A percentile compares a stretch with the other conserved stretches of the same genome.
phyloP scores from a whole-genome alignment of 2,113 vertebrate genomes.

The Oryzias woworae region DNA sequence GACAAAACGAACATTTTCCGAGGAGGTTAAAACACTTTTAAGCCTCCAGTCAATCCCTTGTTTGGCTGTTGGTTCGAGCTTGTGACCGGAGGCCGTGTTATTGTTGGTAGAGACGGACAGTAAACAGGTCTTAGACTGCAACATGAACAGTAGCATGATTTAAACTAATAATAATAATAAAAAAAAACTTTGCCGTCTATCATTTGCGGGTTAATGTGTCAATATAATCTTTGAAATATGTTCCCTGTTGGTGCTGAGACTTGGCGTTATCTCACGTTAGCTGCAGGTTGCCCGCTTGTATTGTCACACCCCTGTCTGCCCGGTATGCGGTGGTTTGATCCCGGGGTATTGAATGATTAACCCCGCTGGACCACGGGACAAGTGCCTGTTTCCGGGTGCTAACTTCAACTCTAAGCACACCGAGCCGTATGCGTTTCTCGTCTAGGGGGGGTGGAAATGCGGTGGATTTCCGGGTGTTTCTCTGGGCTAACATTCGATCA shows the following conservation, averaged over 20 bases:
- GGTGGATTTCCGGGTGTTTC: constrained; percentile 74
- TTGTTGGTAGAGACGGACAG: constrained; percentile 68
- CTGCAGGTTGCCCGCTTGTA: constrained; percentile 50
- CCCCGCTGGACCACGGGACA: constrained; percentile 32
- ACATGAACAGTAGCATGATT: neutral
- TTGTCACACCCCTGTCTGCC: constrained; percentile 69
- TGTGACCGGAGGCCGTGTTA: constrained; percentile 73
- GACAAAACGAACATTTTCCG: neutral
- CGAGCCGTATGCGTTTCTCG: constrained; percentile 37
- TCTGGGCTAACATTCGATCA: constrained; percentile 12
- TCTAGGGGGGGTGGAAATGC: constrained; percentile 19
- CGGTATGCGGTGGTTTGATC: constrained; percentile 60
- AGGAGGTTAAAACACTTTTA: constrained; percentile 7
- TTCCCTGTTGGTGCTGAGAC: constrained; percentile 25
- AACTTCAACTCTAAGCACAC: constrained; percentile 26
- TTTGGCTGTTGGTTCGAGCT: constrained; percentile 44
- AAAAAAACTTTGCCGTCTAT: no score
- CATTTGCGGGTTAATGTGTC: no score
- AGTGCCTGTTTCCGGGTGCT: constrained; percentile 57
- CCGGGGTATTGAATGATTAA: constrained; percentile 61
- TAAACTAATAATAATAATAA: no score
- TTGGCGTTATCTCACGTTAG: constrained; percentile 36
- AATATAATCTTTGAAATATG: no score
- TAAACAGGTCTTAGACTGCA: constrained; percentile 22
- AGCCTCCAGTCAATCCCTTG: constrained; percentile 17